phyloP scores from a whole-genome alignment of 2,113 vertebrate genomes.

The Notiomystis cincta region DNA sequence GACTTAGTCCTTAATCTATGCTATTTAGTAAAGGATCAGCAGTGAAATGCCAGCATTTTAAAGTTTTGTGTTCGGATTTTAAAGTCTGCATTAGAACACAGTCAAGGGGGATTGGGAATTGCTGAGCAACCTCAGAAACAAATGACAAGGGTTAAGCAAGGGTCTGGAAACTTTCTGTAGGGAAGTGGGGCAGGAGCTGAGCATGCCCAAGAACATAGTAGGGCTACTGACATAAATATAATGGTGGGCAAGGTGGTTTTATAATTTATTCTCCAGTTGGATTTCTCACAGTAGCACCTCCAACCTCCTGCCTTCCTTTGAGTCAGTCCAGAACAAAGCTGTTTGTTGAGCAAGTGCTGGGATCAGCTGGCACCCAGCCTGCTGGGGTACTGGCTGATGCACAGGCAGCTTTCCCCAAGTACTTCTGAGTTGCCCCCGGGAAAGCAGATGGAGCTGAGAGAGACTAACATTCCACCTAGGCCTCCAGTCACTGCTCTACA shows the following conservation, averaged over 20 bases:
- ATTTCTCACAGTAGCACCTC: neutral
- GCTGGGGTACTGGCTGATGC: neutral
- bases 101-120: neutral
- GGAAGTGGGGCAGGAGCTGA: neutral
- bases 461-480: neutral
- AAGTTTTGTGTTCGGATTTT: neutral
- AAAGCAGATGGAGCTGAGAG: neutral
- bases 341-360: neutral
- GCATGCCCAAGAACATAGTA: accelerated
- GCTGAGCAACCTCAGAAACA: neutral
- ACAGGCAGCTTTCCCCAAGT: accelerated
- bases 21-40: neutral
- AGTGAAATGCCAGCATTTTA: neutral
- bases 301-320: neutral
- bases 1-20: neutral
- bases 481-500: neutral
- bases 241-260: neutral
- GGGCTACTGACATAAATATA: accelerated
- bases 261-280: neutral
- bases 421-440: neutral
- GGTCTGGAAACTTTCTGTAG: neutral
- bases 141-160: neutral
- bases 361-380: neutral
- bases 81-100: neutral
- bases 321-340: neutral